A percentile compares a stretch with the other conserved stretches of the same genome.
Conservation (phyloP, 2,797 vertebrate species). For the Bradypodion ventrale region DNA sequence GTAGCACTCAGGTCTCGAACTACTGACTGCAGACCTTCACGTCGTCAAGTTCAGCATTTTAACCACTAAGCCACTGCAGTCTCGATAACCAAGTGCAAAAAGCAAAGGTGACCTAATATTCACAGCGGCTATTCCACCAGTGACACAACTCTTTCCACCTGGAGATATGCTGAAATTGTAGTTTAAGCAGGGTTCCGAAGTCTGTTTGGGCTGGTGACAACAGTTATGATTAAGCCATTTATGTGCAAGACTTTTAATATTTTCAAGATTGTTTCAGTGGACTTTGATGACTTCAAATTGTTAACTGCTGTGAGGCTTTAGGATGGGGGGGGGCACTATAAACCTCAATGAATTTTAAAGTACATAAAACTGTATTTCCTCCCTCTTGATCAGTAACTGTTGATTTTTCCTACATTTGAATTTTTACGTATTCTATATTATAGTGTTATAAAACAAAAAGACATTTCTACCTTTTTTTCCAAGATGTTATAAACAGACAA, state of each 20-base stretch:
- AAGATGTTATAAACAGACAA: conserved; percentile 60
- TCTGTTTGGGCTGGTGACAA: not conserved
- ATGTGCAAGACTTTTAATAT: not conserved
- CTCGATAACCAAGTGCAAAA: not conserved
- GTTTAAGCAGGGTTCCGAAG: not conserved
- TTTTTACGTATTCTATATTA: conserved; percentile 2
- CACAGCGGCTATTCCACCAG: not conserved
- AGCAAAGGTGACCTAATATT: not conserved
- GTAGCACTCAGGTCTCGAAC: too few relatives aligned
- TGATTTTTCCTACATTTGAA: not conserved
- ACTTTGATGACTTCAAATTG: not conserved
- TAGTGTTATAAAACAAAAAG: conserved; percentile 17
- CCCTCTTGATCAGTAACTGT: conserved; percentile 6
- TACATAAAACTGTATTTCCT: not conserved
- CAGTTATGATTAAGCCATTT: not conserved
- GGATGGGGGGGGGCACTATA: not conserved
- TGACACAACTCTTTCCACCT: not conserved
- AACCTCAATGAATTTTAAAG: not conserved
- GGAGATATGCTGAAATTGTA: not conserved
- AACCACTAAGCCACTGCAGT: too few relatives aligned
- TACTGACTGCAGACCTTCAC: too few relatives aligned
- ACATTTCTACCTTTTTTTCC: conserved; percentile 72
- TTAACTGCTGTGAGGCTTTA: not conserved
- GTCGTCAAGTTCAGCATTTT: too few relatives aligned
- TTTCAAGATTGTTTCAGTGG: not conserved